These are phyloP conservation scores for Chelonoidis abingdonii DNA, from an alignment of 2,113 vertebrate genomes.

Conservation along the genomic window DNA sequence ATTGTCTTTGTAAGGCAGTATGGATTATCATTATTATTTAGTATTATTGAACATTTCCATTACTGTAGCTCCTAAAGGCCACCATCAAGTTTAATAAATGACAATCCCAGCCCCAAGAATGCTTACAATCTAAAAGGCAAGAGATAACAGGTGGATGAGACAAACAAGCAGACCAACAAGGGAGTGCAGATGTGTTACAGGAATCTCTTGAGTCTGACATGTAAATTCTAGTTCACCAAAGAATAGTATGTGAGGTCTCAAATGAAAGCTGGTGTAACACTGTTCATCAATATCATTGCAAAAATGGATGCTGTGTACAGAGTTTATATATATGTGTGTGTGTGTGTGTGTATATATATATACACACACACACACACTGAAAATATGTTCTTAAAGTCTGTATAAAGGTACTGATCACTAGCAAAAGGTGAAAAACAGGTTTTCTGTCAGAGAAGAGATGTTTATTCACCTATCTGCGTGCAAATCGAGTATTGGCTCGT, in stretches of 20 bases:
- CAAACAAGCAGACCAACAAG: neutral
- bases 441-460: neutral
- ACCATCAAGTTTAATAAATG: constrained; percentile 31
- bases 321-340: too few species aligned
- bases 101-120: neutral
- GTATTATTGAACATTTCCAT: constrained; percentile 19
- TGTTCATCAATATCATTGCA: neutral
- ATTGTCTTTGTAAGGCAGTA: neutral
- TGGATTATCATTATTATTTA: neutral
- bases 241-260: neutral
- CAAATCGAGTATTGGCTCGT: neutral
- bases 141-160: neutral
- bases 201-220: neutral
- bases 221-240: neutral
- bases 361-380: neutral
- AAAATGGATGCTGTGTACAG: too few species aligned
- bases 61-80: neutral
- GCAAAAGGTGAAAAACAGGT: neutral
- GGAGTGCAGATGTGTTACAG: neutral
- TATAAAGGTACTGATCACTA: neutral
- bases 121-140: neutral
- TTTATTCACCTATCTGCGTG: neutral
- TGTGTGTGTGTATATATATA: too few species aligned
- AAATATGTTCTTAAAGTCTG: neutral
- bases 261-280: neutral